Percentiles rank a stretch among this genome's conserved stretches.
Evolutionary conservation across 2,888 invertebrate genomes (phyloP).

Genomic region (Cyaniris semiargus): DNA sequence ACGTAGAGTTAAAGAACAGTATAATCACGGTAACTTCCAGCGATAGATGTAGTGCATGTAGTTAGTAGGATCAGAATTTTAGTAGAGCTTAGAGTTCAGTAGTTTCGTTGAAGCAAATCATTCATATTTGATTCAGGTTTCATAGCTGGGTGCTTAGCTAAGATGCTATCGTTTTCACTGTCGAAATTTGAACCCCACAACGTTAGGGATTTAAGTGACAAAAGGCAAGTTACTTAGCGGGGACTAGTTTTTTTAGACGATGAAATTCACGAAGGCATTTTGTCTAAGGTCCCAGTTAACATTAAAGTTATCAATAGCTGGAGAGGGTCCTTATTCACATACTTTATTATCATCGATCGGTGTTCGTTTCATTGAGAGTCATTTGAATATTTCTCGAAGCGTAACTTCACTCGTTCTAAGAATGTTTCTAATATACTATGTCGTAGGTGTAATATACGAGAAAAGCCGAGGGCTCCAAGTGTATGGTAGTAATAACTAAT

Average conservation of each 20-base stretch:
- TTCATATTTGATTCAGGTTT: conserved; percentile 55
- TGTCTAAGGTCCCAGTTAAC: neutral
- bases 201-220: neutral
- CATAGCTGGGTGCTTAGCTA: neutral
- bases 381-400: conserved; percentile 7
- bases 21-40: conserved; percentile 72
- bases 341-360: neutral
- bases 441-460: conserved; percentile 39
- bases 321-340: conserved; percentile 61
- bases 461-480: conserved; percentile 60
- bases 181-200: neutral
- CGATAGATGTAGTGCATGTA: conserved; percentile 46
- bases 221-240: too few relatives aligned
- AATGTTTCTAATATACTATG: neutral
- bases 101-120: conserved; percentile 43
- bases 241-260: neutral
- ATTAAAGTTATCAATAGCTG: conserved; percentile 57
- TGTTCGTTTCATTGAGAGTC: neutral
- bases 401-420: neutral
- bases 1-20: conserved; percentile 39
- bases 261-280: neutral
- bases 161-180: neutral
- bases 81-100: conserved; percentile 3
- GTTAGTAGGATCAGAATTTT: conserved; percentile 30
- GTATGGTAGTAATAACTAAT: conserved; percentile 71